phyloP scores from a whole-genome alignment of 2,797 vertebrate species.

The Falco novaeseelandiae region DNA sequence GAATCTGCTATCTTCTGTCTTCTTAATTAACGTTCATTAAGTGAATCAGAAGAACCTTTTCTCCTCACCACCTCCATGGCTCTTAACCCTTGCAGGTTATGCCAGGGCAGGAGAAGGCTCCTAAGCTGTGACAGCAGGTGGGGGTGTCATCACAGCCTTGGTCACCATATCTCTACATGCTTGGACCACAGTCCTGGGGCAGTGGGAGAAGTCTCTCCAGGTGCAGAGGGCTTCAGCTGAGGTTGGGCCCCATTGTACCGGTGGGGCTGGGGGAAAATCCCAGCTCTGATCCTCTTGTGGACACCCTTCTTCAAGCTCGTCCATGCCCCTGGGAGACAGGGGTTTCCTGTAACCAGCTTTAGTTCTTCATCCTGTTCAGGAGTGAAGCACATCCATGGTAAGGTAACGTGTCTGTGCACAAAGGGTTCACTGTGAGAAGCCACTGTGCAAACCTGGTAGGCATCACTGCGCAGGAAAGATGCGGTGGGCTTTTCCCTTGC shows the following conservation, averaged over 20 bases:
- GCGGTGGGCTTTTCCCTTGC: accelerated
- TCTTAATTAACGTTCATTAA: conserved; percentile 84
- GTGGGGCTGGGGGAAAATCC: not conserved
- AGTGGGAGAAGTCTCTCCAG: not conserved
- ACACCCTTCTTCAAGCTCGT: not conserved
- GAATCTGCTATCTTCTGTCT: conserved; percentile 81
- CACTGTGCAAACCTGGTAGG: not conserved
- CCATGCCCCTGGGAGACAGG: not conserved
- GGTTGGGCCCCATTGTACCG: not conserved
- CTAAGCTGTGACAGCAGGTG: not conserved
- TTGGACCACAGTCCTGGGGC: not conserved
- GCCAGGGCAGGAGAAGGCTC: not conserved
- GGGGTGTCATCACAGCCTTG: not conserved
- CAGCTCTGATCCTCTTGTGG: not conserved
- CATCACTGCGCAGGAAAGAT: accelerated
- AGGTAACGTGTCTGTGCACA: not conserved
- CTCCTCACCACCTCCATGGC: conserved; percentile 17
- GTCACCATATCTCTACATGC: accelerated
- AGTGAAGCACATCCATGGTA: not conserved
- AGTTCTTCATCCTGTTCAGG: not conserved
- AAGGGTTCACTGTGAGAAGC: not conserved
- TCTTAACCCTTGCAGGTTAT: conserved; percentile 66
- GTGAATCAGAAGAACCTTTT: conserved; percentile 76
- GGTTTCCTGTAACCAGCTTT: not conserved
- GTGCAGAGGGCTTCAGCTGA: not conserved